Base-by-base conservation (phyloP, 2,113 vertebrate species). In the Python bivittatus region DNA sequence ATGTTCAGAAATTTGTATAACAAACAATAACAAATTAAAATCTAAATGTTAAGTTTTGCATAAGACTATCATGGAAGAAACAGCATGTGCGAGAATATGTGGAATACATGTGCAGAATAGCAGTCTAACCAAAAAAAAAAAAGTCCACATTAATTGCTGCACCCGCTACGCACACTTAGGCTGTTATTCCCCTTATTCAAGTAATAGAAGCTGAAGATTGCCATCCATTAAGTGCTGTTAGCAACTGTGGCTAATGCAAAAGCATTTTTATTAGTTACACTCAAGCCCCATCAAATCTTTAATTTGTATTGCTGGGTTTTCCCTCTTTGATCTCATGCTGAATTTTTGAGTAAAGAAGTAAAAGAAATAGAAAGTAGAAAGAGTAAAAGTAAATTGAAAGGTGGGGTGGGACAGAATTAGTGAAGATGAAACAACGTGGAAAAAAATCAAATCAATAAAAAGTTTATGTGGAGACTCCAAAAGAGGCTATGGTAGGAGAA, bases 201-300 rank as follows among this genome's bases (percentile, higher is more conserved):
- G 89, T 79, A 94, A 84, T 95, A 90, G 94, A 95, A 95, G 84
- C 92, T 93, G 92, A 72, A 84, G 88, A 88, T 94, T 88, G 0
- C 60, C 79, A 95, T 58, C 88, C 94, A 94, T 92, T 96, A 94
- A 96, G 93, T 1, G 4, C 83, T 92, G 60, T 94, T 96, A 95
- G 79, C 61, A 95, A 95, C 92, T 94, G 86, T 92, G 89, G 91
- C 90, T 95, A 95, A 95, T 96, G 92, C 84, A 96, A 93, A 94
- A 96, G 1, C 90, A 93, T 96, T 95, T 96, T 96, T 95, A 92
- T 93, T 95, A 92, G 94, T 95, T 96, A 94, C 94, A 94, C n/a
- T 95, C 92, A 89, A 88, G 92, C 94, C 83, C 91, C 86, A 84
- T 95, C 91, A 96, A 88, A 96, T 95, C 79, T 94, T 29, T 95